These are phyloP conservation scores for Eriocheir sinensis DNA, from an alignment of 1,140 invertebrate species.

Conservation along the genomic window DNA sequence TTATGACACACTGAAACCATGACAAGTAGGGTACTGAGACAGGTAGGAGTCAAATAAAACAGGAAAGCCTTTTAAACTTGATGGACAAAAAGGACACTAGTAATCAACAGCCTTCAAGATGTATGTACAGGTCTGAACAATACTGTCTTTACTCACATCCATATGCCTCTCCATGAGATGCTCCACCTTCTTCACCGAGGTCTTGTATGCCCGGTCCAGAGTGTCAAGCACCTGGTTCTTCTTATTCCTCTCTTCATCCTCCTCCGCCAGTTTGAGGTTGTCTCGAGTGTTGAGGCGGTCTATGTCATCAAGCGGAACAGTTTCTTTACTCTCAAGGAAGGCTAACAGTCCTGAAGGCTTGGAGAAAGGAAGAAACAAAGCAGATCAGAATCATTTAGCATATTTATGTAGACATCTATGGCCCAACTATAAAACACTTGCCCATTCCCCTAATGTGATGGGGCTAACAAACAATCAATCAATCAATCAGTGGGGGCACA, in stretches of 20 bases:
- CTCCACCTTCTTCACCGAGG: conserved; percentile 82
- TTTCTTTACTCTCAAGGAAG: conserved; percentile 94
- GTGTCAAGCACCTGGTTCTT: conserved; percentile 74
- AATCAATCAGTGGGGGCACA: too few species aligned
- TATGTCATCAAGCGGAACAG: conserved; percentile 89
- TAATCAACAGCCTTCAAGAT: not conserved
- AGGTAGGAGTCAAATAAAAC: too few species aligned
- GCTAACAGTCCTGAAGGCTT: conserved; percentile 93
- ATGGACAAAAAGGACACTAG: not conserved
- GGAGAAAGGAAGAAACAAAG: not conserved
- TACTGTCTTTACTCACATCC: conserved; percentile 82
- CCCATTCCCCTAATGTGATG: too few species aligned
- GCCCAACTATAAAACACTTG: too few species aligned
- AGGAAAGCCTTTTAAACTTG: too few species aligned
- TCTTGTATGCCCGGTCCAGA: conserved; percentile 77
- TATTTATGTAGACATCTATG: too few species aligned
- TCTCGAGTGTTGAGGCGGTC: conserved; percentile 92
- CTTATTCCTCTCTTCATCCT: conserved; percentile 81
- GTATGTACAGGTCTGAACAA: not conserved
- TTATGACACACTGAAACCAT: not conserved
- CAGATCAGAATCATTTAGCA: not conserved
- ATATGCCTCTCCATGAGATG: conserved; percentile 90
- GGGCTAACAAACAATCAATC: too few species aligned
- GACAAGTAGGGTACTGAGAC: too few species aligned
- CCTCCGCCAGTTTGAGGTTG: conserved; percentile 96